Conservation (phyloP, 2,888 invertebrate genomes). For the Stictocephala bisonia region DNA sequence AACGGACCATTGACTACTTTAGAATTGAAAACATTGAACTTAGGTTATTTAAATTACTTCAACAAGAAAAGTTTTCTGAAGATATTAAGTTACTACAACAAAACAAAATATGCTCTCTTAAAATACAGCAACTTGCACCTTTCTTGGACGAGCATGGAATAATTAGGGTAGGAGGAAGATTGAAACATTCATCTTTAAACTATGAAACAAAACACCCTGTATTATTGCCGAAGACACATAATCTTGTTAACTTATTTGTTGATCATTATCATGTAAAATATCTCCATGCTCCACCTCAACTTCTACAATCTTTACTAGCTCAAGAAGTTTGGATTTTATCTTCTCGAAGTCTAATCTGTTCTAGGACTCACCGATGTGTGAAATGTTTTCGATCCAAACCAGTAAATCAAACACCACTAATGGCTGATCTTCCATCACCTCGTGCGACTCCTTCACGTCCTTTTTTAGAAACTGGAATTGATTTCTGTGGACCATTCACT, state of each 20-base stretch:
- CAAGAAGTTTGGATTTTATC: slow-evolving; percentile 50
- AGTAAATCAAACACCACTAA: background rate
- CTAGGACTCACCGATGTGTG: slow-evolving; percentile 47
- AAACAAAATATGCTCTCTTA: too few relatives aligned
- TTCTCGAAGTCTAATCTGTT: slow-evolving; percentile 45
- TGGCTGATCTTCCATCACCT: slow-evolving; percentile 1
- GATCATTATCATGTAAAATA: slow-evolving; percentile 44
- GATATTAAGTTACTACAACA: too few relatives aligned
- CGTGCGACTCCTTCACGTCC: background rate
- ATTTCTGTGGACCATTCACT: slow-evolving; percentile 55
- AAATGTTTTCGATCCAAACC: slow-evolving; percentile 45
- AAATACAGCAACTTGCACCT: background rate
- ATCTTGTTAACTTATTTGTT: slow-evolving; percentile 42
- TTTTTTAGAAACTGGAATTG: slow-evolving; percentile 6
- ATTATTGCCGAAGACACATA: background rate
- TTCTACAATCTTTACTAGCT: slow-evolving; percentile 45
- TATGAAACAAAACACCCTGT: slow-evolving; percentile 11
- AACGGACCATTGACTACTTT: too few relatives aligned
- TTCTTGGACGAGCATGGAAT: background rate
- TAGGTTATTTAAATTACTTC: too few relatives aligned
- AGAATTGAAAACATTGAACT: too few relatives aligned
- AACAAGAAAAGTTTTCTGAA: too few relatives aligned
- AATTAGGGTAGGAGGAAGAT: slow-evolving; percentile 50
- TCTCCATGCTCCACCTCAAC: slow-evolving; percentile 49
- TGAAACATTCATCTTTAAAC: slow-evolving; percentile 26